Conservation (phyloP, 2,113 vertebrate genomes). For the Macquaria ambigua region DNA sequence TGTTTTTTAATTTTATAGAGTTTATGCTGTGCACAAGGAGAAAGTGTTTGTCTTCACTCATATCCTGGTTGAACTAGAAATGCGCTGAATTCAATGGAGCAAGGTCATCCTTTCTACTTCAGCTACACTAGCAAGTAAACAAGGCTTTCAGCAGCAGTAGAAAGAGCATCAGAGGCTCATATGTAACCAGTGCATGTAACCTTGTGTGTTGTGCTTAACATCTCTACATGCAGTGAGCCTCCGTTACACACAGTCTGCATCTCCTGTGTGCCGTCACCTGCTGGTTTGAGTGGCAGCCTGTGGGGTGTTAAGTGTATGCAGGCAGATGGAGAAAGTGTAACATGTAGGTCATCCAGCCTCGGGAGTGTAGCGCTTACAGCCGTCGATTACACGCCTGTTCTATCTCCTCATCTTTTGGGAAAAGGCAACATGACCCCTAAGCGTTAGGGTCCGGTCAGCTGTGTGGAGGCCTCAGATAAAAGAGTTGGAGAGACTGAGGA, state of each 20-base stretch:
- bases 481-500: neutral
- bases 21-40: conserved; percentile 44
- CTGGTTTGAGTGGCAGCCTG: conserved; percentile 75
- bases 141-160: conserved; percentile 28
- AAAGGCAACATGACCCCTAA: conserved; percentile 31
- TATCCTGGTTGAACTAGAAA: conserved; percentile 18
- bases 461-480: conserved; percentile 37
- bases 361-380: conserved; percentile 49
- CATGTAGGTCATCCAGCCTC: conserved; percentile 73
- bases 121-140: conserved; percentile 32
- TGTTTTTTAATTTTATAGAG: conserved; percentile 66
- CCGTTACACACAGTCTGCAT: neutral
- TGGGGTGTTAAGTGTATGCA: conserved; percentile 62
- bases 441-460: conserved; percentile 32
- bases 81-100: conserved; percentile 3
- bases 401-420: conserved; percentile 38
- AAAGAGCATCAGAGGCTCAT: conserved; percentile 33
- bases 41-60: neutral
- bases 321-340: conserved; percentile 68
- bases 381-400: conserved; percentile 49
- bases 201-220: conserved; percentile 59
- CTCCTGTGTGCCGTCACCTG: conserved; percentile 54
- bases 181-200: conserved; percentile 52
- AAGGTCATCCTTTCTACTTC: conserved; percentile 53
- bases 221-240: conserved; percentile 44